Base-by-base conservation (phyloP, 2,797 vertebrate species). In the Setipinna tenuifilis region DNA sequence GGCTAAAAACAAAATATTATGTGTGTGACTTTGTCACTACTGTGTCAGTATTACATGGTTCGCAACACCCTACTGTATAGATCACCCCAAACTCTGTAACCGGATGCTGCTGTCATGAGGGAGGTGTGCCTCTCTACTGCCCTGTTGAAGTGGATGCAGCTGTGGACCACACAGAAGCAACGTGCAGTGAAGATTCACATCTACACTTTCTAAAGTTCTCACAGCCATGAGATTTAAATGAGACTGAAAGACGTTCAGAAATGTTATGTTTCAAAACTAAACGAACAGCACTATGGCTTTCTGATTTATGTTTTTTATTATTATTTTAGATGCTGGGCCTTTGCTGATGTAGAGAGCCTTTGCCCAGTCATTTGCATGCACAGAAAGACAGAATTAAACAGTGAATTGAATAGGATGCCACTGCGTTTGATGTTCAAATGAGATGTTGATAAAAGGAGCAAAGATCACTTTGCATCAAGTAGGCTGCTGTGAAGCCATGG, bases 391-490 rank as follows among this genome's bases (percentile, higher is more conserved):
- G 57, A 82, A 82, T 54, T 50, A 82, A 82, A 25, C 48, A 54
- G 54, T 82, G 81, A 82, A 46, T 23, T 82, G 81, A 82, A 50
- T 19, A 75, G 68, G 31, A 19, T 44, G 31, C 16, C 71, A 78
- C 7, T 6, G 71, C 21, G 71, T 78, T 78, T 78, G 71, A 78
- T 78, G 71, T 78, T 78, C 10, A 78, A 78, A 78, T 78, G 31
- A 78, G 71, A 78, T 44, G 71, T 6, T 19, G 71, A 78, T 57
- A 82, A 82, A 82, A 82, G 50, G 81, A 19, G 71, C 16, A 78
- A 78, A 78, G 31, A 78, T 78, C 71, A 78, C 71, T 78, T 78
- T 16, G 65, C 65, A 71, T 71, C 11, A 35, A 71, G 65, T 17
- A 31, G 65, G 5, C 35, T 41, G 65, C 65, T 35, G 65, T 35